phyloP scores from a whole-genome alignment of 2,113 vertebrate species.

The Oncorhynchus clarkii region DNA sequence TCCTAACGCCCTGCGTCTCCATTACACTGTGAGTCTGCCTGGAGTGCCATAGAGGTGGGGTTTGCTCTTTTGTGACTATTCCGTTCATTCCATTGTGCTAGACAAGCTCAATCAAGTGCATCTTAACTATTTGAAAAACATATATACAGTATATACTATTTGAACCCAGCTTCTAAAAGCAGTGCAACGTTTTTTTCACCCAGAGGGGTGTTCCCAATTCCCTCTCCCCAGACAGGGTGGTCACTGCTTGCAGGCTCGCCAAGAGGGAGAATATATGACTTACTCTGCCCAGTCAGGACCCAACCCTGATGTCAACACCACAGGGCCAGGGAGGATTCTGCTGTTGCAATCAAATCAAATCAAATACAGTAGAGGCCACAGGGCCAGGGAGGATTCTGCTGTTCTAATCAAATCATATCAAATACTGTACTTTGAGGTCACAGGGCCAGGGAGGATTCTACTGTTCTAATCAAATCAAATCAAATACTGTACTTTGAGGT shows the following conservation, averaged over 20 bases:
- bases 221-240: slow-evolving; percentile 4
- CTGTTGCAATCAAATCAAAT: neutral
- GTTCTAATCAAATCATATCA: neutral
- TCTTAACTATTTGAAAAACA: too few species aligned
- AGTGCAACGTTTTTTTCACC: neutral
- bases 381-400: neutral
- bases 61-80: too few species aligned
- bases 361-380: neutral
- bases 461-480: neutral
- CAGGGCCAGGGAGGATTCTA: neutral
- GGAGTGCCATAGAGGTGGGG: too few species aligned
- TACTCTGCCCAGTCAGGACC: neutral
- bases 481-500: neutral
- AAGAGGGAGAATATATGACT: neutral
- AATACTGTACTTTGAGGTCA: neutral
- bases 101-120: too few species aligned
- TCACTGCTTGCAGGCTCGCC: neutral
- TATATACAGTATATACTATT: neutral
- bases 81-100: too few species aligned
- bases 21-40: too few species aligned
- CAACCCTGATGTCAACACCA: neutral
- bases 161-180: neutral
- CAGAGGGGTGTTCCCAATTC: neutral
- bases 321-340: neutral
- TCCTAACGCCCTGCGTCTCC: too few species aligned